A percentile compares a stretch with the other conserved stretches of the same genome.
phyloP scores from a whole-genome alignment of 2,888 invertebrate species.

The Antheraea yamamai region DNA sequence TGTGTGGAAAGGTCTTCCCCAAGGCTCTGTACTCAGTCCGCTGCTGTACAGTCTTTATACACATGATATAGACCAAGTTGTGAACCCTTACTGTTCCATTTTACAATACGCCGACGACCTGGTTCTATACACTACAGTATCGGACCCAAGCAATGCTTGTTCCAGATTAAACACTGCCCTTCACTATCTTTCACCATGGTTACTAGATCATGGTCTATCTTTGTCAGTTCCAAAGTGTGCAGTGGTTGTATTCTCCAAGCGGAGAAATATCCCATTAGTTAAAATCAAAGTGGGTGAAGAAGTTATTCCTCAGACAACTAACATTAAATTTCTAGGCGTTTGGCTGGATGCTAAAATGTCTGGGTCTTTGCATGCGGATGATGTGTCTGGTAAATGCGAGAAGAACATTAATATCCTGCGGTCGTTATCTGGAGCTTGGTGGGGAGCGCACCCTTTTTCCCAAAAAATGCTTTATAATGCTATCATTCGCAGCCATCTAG shows the following conservation, averaged over 20 bases:
- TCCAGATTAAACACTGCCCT: not conserved
- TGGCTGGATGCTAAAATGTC: constrained; percentile 27
- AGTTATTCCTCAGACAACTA: not conserved
- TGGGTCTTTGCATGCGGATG: constrained; percentile 24
- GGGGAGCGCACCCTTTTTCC: constrained; percentile 26
- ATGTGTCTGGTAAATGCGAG: constrained; percentile 28
- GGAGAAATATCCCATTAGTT: not conserved
- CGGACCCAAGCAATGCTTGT: not conserved
- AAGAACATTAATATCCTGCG: constrained; percentile 27
- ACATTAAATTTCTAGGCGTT: constrained; percentile 31
- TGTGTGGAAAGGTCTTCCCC: constrained; percentile 36
- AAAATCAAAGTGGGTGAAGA: not conserved
- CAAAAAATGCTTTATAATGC: constrained; percentile 19
- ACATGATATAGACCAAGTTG: constrained; percentile 6
- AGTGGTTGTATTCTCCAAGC: constrained; percentile 14
- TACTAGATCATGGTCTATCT: constrained; percentile 24
- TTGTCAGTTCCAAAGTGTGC: constrained; percentile 28
- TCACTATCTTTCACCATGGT: not conserved
- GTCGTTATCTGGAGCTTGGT: constrained; percentile 21
- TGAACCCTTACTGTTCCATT: constrained; percentile 24
- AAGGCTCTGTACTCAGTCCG: constrained; percentile 34
- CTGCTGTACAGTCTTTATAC: constrained; percentile 24
- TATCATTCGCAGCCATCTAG: constrained; percentile 21
- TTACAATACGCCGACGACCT: constrained; percentile 39
- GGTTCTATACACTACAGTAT: constrained; percentile 24